A percentile compares a stretch with the other conserved stretches of the same genome.
Conservation (phyloP, 23 tunicate genomes). For the Ciona savignyi region DNA sequence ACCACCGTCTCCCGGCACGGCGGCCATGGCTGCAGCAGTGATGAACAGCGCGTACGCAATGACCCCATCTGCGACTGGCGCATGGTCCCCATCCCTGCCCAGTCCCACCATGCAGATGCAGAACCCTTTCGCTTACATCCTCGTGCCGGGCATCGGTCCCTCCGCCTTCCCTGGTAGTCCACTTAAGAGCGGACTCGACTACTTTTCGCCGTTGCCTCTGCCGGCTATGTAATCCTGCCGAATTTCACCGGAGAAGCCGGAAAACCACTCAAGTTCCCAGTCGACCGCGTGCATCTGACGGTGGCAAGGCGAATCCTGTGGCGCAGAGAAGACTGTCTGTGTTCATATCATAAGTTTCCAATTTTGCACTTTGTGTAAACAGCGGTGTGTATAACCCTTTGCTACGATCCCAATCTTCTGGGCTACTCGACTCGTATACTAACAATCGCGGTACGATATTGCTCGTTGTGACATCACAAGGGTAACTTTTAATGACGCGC, state of each 20-base stretch:
- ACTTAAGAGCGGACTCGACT: constrained; percentile 65
- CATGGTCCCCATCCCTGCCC: constrained; percentile 48
- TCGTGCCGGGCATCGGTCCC: constrained; percentile 72
- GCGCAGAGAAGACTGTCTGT: background rate
- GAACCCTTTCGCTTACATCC: constrained; percentile 86
- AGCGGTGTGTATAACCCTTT: constrained; percentile 2
- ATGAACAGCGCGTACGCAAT: constrained; percentile 28
- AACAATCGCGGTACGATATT: constrained; percentile 20
- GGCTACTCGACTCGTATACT: constrained; percentile 16
- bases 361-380: background rate
- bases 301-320: background rate
- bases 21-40: constrained; percentile 60
- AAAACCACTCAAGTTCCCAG: background rate
- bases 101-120: constrained; percentile 44
- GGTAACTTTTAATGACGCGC: constrained; percentile 6
- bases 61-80: constrained; percentile 25
- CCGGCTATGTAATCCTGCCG: constrained; percentile 59
- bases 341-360: background rate
- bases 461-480: constrained; percentile 15
- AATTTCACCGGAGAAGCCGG: background rate
- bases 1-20: constrained; percentile 37
- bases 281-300: background rate
- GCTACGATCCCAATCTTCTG: constrained; percentile 1
- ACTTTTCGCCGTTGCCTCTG: constrained; percentile 64
- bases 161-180: constrained; percentile 42